Conservation (phyloP, 2,888 invertebrate genomes). For the Scaptomyza polygonia region DNA sequence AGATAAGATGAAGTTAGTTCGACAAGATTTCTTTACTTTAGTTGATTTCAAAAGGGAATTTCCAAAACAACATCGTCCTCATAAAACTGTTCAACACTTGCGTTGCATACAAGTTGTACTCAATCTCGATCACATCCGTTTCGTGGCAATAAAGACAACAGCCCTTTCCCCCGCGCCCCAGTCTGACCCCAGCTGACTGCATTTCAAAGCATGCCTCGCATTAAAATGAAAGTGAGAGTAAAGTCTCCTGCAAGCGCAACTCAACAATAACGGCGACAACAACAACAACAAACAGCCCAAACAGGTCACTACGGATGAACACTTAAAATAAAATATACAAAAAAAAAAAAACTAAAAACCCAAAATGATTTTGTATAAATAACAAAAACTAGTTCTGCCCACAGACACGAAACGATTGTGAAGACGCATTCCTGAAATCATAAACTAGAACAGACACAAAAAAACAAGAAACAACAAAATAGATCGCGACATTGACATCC, state of each 20-base stretch:
- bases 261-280: slow-evolving; percentile 2
- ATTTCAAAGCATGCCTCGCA: slow-evolving; percentile 20
- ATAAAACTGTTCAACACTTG: not conserved
- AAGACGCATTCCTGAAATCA: slow-evolving; percentile 37
- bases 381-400: slow-evolving; percentile 37
- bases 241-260: slow-evolving; percentile 37
- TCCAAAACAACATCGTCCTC: not conserved
- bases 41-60: not conserved
- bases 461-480: slow-evolving; percentile 1
- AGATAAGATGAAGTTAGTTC: no score
- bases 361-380: slow-evolving; percentile 30
- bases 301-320: slow-evolving; percentile 30
- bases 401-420: not conserved
- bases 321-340: slow-evolving; percentile 19
- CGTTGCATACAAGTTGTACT: not conserved
- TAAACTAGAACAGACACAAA: slow-evolving; percentile 36
- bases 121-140: slow-evolving; percentile 43
- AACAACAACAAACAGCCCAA: slow-evolving; percentile 28
- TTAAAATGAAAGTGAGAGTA: slow-evolving; percentile 63
- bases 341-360: slow-evolving; percentile 13
- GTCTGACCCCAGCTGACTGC: slow-evolving; percentile 4
- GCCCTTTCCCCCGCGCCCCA: slow-evolving; percentile 3
- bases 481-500: slow-evolving; percentile 52
- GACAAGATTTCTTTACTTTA: not conserved
- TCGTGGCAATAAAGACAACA: slow-evolving; percentile 26